Evolutionary conservation across 1,140 invertebrate species (phyloP).

Genomic region (Leptinotarsa defecta): DNA sequence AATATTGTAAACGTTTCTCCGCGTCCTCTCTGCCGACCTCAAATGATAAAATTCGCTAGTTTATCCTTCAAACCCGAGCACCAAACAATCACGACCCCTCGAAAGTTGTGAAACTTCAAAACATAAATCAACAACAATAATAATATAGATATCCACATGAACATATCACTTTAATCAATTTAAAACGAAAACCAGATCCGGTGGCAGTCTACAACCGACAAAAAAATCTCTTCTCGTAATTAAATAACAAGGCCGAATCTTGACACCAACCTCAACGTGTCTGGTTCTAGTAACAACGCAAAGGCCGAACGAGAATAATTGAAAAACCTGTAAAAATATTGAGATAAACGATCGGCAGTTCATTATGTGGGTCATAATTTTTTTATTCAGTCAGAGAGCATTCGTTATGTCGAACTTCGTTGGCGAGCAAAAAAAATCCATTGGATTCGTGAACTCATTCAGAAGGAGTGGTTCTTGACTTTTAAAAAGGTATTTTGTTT

Average conservation of each 20-base stretch:
- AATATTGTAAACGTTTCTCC: no score
- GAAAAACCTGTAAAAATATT: slow-evolving; percentile 18
- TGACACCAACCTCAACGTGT: slow-evolving; percentile 5
- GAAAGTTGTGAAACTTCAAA: background rate
- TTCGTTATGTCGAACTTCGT: background rate
- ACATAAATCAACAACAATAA: slow-evolving; percentile 1
- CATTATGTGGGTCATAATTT: slow-evolving; percentile 24
- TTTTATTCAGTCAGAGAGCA: background rate
- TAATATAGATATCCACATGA: background rate
- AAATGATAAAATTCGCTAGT: no score
- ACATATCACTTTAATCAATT: slow-evolving; percentile 4
- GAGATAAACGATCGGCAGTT: slow-evolving; percentile 13
- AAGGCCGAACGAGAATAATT: slow-evolving; percentile 18
- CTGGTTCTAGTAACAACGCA: slow-evolving; percentile 4
- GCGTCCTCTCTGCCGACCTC: no score
- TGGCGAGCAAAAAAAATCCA: background rate
- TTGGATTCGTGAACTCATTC: background rate
- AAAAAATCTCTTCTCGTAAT: background rate
- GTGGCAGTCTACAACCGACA: background rate
- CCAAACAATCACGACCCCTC: background rate
- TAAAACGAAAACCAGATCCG: background rate
- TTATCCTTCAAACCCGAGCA: background rate
- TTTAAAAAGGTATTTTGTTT: no score
- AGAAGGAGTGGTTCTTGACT: no score
- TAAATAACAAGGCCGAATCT: slow-evolving; percentile 8